phyloP scores from a whole-genome alignment of 2,113 vertebrate species.

The Alouatta palliata region DNA sequence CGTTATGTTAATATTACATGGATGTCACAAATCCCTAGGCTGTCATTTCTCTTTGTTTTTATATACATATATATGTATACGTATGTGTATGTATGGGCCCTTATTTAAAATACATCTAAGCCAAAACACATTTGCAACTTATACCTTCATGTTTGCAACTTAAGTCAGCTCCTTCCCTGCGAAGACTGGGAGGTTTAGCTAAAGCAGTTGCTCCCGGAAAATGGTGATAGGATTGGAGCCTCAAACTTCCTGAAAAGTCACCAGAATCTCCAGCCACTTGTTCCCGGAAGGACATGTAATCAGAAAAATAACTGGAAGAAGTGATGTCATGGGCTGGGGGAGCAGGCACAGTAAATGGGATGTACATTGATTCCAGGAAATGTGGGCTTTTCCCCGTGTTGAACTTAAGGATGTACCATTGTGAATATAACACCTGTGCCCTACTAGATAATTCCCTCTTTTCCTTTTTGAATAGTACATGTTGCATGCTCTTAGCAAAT shows the following conservation, averaged over 20 bases:
- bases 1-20: fast-evolving
- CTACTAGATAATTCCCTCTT: background rate
- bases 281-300: background rate
- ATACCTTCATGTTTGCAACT: background rate
- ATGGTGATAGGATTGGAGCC: background rate
- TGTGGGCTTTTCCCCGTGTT: fast-evolving
- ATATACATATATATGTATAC: no score
- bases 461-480: background rate
- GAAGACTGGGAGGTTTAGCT: background rate
- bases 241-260: background rate
- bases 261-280: background rate
- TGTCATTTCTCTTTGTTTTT: background rate
- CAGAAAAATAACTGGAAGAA: background rate
- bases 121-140: background rate
- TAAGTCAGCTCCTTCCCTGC: background rate
- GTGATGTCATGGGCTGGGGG: fast-evolving
- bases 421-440: background rate
- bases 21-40: background rate
- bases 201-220: background rate
- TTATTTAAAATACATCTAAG: background rate
- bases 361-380: background rate
- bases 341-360: background rate
- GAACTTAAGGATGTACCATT: background rate
- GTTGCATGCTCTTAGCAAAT: background rate
- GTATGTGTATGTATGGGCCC: no score